Evolutionary conservation across 2,888 invertebrate species (phyloP).

Genomic region (Cistogaster globosa): DNA sequence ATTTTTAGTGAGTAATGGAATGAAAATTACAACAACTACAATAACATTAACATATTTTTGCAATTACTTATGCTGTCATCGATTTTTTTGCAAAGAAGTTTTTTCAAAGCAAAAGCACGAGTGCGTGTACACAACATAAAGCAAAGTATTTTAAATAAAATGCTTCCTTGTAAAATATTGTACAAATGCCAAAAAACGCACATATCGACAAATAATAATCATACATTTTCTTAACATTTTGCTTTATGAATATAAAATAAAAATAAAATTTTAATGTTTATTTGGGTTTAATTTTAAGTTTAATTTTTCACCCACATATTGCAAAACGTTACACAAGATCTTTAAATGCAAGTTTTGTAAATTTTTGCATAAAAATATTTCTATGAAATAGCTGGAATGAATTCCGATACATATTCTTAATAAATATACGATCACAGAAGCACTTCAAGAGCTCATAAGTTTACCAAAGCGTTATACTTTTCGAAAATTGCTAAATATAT

Average conservation of each 20-base stretch:
- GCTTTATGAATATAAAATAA: not conserved
- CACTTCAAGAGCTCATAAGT: too few relatives aligned
- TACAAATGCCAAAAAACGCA: slow-evolving; percentile 36
- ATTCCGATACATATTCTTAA: too few relatives aligned
- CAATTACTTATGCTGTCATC: slow-evolving; percentile 63
- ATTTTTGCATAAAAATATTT: too few relatives aligned
- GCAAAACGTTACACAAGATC: not conserved
- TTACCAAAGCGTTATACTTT: too few relatives aligned
- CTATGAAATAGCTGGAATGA: too few relatives aligned
- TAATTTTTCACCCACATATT: not conserved
- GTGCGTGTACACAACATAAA: slow-evolving; percentile 8
- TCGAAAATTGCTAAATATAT: too few relatives aligned
- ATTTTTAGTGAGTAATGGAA: slow-evolving; percentile 36
- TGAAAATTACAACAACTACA: not conserved
- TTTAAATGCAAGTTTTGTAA: too few relatives aligned
- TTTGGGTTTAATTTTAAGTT: not conserved
- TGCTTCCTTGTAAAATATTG: slow-evolving; percentile 49
- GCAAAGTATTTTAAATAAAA: slow-evolving; percentile 34
- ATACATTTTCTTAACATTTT: not conserved
- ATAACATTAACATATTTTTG: slow-evolving; percentile 46
- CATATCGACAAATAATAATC: not conserved
- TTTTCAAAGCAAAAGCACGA: not conserved
- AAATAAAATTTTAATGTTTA: not conserved
- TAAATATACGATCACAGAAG: too few relatives aligned
- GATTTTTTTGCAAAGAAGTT: slow-evolving; percentile 44